Base-by-base conservation (phyloP, 2,113 vertebrate species). In the Irena cyanogastra region DNA sequence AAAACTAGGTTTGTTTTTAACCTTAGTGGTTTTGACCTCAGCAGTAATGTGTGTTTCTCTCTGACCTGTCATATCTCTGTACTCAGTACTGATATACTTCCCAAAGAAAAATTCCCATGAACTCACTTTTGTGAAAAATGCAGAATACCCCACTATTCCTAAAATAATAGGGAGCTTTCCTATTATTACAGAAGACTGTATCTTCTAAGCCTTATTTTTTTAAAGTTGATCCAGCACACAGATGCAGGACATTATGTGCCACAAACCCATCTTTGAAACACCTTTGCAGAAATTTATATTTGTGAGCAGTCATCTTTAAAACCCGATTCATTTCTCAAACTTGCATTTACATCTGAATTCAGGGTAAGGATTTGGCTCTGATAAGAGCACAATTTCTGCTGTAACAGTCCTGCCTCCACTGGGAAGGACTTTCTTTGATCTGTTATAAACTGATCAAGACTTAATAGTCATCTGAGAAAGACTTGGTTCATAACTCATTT, bases 351-450 rank as follows among this genome's bases (percentile, higher is more conserved):
- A 21, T 92, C 83, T 93, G 79, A 93, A 87, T 81, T 83, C 24
- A n/a, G 68, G 41, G 23, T 66, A 88, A 83, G 35, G 44, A 31
- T 86, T 92, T 95, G 94, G 89, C 79, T 90, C 66, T 41, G 30
- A 63, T 85, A 77, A 74, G 35, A 90, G 12, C 35, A 68, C 15
- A 37, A 2, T 70, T 91, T 88, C 75, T 92, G n/a, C 64, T 88
- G 2, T 71, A 90, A 54, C 44, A 75, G 27, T 75, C 60, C 45
- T 87, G 68, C 72, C 76, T 86, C 35, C 41, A 9, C 42, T 68
- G 56, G 60, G n/a, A 94, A 77, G 26, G 42, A 63, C 41, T 86
- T 86, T 37, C 82, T 96, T 94, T 96, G 83, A 92, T 96, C 90
- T 94, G 26, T 93, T 92, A 83, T 83, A 93, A 92, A 87, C 72